These are phyloP conservation scores for Oasisia sp. DNA, from an alignment of 2,888 invertebrate genomes.

Conservation along the genomic window DNA sequence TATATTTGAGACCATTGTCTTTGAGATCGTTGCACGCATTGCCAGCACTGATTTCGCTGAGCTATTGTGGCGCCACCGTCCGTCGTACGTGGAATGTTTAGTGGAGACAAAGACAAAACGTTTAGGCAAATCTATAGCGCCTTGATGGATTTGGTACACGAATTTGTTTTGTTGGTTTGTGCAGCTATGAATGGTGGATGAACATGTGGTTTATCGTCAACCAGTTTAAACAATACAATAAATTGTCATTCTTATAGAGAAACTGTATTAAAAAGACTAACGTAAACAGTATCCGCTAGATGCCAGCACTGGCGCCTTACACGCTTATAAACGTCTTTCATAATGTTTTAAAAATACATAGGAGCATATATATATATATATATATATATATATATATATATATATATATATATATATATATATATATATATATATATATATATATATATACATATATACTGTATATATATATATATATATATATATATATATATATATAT, in stretches of 20 bases:
- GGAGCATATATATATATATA: too few species aligned
- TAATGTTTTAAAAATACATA: too few species aligned
- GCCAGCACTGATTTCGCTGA: too few species aligned
- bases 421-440: too few species aligned
- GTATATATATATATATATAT: too few species aligned
- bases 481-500: too few species aligned
- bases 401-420: too few species aligned
- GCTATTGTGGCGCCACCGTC: background rate
- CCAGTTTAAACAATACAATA: background rate
- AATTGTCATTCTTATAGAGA: background rate
- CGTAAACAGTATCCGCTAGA: background rate
- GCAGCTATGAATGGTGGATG: background rate
- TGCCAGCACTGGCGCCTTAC: background rate
- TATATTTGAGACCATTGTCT: too few species aligned
- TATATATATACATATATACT: too few species aligned
- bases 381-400: too few species aligned
- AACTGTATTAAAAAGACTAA: background rate
- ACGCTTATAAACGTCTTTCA: background rate
- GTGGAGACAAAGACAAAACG: background rate
- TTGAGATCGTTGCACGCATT: too few species aligned
- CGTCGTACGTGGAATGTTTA: background rate
- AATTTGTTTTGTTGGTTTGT: background rate
- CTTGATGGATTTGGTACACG: background rate
- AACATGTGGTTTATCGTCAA: background rate
- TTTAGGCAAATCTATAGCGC: background rate